Evolutionary conservation across 53 echinoderm and acorn worm genomes (phyloP).

Genomic region (Stichopus horrens): DNA sequence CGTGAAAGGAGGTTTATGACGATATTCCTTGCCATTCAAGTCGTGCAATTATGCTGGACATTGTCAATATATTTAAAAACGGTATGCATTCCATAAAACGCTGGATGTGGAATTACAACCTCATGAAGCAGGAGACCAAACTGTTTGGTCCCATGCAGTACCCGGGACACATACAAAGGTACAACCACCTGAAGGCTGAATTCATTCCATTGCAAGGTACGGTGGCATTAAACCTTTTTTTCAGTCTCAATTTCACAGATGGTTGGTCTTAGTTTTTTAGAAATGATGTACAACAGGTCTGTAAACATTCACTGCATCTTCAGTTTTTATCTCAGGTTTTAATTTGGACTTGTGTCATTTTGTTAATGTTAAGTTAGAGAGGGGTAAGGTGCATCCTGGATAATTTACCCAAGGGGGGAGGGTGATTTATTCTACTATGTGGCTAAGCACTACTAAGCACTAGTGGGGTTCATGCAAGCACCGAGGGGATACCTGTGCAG

Average conservation of each 20-base stretch:
- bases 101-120: slow-evolving; percentile 72
- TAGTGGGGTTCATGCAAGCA: no score
- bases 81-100: slow-evolving; percentile 71
- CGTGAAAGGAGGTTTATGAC: background rate
- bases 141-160: slow-evolving; percentile 32
- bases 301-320: no score
- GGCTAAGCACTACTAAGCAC: no score
- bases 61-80: slow-evolving; percentile 39
- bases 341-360: no score
- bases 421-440: no score
- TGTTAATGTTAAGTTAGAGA: no score
- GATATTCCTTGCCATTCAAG: slow-evolving; percentile 16
- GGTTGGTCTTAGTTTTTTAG: no score
- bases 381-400: no score
- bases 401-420: no score
- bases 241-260: slow-evolving; percentile 4
- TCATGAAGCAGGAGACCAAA: slow-evolving; percentile 49
- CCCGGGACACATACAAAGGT: slow-evolving; percentile 34
- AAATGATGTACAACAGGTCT: no score
- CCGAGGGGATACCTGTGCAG: no score
- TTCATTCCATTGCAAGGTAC: slow-evolving; percentile 47
- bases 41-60: slow-evolving; percentile 43
- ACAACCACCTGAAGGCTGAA: slow-evolving; percentile 43
- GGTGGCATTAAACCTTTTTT: background rate
- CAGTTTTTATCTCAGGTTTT: no score